These are phyloP conservation scores for Heteropelma amictum DNA, from an alignment of 2,888 invertebrate genomes.

Conservation along the genomic window DNA sequence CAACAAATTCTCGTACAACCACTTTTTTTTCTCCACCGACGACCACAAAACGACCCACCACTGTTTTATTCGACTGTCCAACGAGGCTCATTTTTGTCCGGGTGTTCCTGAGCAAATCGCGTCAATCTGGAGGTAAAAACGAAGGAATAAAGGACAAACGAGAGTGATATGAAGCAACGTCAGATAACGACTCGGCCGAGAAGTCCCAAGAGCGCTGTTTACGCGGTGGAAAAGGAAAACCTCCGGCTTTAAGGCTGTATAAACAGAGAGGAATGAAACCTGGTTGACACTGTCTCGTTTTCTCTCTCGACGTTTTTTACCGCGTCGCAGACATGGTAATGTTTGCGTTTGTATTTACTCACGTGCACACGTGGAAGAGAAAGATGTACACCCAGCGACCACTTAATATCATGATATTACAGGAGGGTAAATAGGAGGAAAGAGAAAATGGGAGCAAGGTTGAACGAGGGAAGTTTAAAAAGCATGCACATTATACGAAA, in stretches of 20 bases:
- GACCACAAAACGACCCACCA: neutral
- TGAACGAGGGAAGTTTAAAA: constrained; percentile 62
- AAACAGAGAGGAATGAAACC: no score
- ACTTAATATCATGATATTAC: constrained; percentile 69
- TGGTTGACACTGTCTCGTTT: neutral
- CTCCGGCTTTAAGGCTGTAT: constrained; percentile 61
- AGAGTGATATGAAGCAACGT: constrained; percentile 3
- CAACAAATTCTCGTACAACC: no score
- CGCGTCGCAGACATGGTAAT: no score
- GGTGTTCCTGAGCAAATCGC: no score
- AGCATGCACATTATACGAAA: no score
- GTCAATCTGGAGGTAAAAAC: no score
- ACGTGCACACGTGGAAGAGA: constrained; percentile 56
- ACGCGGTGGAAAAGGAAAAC: constrained; percentile 59
- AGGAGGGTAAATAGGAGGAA: constrained; percentile 62
- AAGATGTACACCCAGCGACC: constrained; percentile 44
- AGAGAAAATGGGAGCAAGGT: constrained; percentile 37
- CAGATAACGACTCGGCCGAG: constrained; percentile 38
- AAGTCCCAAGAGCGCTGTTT: constrained; percentile 52
- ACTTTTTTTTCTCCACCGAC: no score
- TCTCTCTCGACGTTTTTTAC: neutral
- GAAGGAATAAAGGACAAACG: no score
- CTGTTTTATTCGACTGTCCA: neutral
- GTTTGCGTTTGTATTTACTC: constrained; percentile 61
- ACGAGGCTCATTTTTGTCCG: neutral